Evolutionary conservation across 2,797 vertebrate genomes (phyloP).

Genomic region (Emys orbicularis): DNA sequence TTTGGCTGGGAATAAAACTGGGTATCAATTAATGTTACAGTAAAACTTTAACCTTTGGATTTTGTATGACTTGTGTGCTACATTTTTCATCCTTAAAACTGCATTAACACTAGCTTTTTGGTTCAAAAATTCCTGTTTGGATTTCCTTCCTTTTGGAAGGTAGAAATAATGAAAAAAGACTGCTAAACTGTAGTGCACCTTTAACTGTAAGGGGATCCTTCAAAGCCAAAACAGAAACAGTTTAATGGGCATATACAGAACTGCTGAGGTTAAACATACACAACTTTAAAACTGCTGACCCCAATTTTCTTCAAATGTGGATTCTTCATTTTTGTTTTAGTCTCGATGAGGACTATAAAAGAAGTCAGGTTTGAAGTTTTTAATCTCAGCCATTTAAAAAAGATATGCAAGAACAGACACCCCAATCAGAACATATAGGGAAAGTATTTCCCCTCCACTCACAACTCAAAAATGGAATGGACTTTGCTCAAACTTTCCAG

Average conservation of each 20-base stretch:
- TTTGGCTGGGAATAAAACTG: too few species aligned
- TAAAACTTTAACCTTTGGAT: background rate
- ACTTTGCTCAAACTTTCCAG: background rate
- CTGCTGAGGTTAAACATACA: background rate
- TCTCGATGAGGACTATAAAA: background rate
- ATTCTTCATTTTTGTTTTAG: background rate
- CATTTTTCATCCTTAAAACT: background rate
- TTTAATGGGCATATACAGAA: background rate
- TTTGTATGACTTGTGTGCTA: background rate
- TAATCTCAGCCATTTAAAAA: too few species aligned
- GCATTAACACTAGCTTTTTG: background rate
- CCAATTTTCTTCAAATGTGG: background rate
- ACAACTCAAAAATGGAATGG: background rate
- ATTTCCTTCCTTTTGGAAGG: background rate
- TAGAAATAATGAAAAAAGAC: too few species aligned
- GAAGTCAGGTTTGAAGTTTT: too few species aligned
- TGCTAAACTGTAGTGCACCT: background rate
- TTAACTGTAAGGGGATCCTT: background rate
- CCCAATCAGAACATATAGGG: background rate
- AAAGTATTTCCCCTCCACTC: background rate
- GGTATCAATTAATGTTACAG: background rate
- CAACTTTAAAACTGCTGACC: background rate
- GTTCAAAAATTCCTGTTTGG: background rate
- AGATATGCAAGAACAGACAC: background rate
- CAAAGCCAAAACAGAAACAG: background rate